Conservation (phyloP, 2,113 vertebrate genomes). For the Misgurnus anguillicaudatus region DNA sequence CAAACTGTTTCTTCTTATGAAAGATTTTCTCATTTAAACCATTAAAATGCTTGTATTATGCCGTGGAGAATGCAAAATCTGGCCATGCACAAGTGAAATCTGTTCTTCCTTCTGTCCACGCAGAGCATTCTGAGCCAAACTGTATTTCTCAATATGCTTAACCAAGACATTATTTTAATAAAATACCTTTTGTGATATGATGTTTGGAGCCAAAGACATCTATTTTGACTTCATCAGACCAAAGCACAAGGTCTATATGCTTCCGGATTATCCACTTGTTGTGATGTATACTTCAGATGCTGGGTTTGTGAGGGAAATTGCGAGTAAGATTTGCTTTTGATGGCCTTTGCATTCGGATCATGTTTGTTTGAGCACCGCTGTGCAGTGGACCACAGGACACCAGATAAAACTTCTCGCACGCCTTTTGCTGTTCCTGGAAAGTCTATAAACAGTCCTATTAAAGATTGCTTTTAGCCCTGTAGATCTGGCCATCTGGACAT, state of each 20-base stretch:
- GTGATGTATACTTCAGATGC: background rate
- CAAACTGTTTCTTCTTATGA: background rate
- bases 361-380: conserved; percentile 1
- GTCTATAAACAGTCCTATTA: background rate
- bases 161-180: background rate
- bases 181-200: background rate
- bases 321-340: background rate
- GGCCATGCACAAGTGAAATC: background rate
- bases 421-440: background rate
- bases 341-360: background rate
- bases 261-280: background rate
- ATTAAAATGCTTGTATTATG: background rate
- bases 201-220: background rate
- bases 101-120: background rate
- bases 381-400: background rate
- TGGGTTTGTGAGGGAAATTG: background rate
- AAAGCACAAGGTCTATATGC: background rate
- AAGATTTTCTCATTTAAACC: background rate
- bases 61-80: background rate
- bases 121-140: background rate
- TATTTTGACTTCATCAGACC: background rate
- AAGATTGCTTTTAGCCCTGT: conserved; percentile 1
- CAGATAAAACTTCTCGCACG: background rate
- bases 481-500: conserved; percentile 9
- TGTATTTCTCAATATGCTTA: background rate